Base-by-base conservation (phyloP, 2,113 vertebrate species). In the Platanista minor region DNA sequence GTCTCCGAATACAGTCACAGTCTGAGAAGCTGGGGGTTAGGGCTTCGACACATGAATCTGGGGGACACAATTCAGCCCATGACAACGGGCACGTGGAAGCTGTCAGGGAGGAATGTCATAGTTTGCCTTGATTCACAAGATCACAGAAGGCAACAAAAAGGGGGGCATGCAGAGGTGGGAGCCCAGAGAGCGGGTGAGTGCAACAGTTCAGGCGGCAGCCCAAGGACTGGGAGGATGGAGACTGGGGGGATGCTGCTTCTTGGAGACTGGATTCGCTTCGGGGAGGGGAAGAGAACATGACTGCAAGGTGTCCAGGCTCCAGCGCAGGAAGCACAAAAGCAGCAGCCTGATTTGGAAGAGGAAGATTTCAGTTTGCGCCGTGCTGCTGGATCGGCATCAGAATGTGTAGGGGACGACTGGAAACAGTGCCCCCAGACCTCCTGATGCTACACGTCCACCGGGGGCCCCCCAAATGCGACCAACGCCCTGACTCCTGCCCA, bases 21-120 rank as follows among this genome's bases (percentile, higher is more conserved):
- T 49, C 57, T 27, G 41, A 64, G 86, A 29, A 33, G 8, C 20
- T 33, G 9, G 54, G 41, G 31, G 39, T 27, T 15, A 74, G 71
- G 14, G 39, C 54, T 46, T 49, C 23, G 5, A 36, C 57, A 29
- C 1, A 7, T 10, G 31, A 61, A 11, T 62, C 6, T 33, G 69
- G 5, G 1, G 64, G 3, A 43, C 57, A n/a, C 5, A 12, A 13
- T 27, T 62, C 71, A 31, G 31, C 33, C 15, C 14, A 1, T 12
- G 23, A 18, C 41, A 25, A 23, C 4, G 10, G 41, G 41, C 61
- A 41, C 23, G 33, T 18, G 25, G 57, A 75, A 75, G 29, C 29
- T 25, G 20, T 71, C 1, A 1, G 3, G 5, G 39, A 59, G 27
- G 6, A 39, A 12, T 33, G 2, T 6, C 39, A n/a, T 1, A 1